Evolutionary conservation across 1,140 invertebrate species (phyloP).

Genomic region (Drosophila mojavensis): DNA sequence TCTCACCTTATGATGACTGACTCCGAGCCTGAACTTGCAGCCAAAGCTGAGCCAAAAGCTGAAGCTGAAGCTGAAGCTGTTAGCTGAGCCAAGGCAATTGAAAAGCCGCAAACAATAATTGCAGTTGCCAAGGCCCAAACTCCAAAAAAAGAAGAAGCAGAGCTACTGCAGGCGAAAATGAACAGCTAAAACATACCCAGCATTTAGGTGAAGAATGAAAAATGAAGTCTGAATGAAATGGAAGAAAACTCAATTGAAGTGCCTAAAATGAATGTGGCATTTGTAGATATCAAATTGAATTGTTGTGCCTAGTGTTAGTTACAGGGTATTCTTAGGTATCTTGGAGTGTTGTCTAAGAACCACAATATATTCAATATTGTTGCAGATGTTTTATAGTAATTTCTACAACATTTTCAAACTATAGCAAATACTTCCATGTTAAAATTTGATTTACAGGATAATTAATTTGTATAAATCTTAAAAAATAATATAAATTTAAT

Average conservation of each 20-base stretch:
- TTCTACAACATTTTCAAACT: no score
- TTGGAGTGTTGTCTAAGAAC: no score
- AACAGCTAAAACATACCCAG: conserved; percentile 14
- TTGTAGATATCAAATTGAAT: no score
- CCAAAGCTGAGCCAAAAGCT: conserved; percentile 40
- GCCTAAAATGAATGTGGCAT: no score
- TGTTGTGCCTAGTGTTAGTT: no score
- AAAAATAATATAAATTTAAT: no score
- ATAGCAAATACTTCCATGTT: no score
- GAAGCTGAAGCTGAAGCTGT: conserved; percentile 26
- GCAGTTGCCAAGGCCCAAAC: conserved; percentile 68
- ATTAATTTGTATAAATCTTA: no score
- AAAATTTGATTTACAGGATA: no score
- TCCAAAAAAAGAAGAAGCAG: conserved; percentile 21
- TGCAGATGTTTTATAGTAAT: no score
- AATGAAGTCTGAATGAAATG: neutral
- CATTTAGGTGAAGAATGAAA: neutral
- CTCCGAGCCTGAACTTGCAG: conserved; percentile 43
- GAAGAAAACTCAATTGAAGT: neutral
- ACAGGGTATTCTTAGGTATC: no score
- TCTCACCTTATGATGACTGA: conserved; percentile 82
- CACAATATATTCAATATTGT: no score
- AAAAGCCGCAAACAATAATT: conserved; percentile 82
- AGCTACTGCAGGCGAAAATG: neutral
- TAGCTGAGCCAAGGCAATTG: conserved; percentile 58